Evolutionary conservation across 2,113 vertebrate genomes (phyloP), one percentile per base, ranked within the genome.

Genomic region (Pseudopipra pipra): DNA sequence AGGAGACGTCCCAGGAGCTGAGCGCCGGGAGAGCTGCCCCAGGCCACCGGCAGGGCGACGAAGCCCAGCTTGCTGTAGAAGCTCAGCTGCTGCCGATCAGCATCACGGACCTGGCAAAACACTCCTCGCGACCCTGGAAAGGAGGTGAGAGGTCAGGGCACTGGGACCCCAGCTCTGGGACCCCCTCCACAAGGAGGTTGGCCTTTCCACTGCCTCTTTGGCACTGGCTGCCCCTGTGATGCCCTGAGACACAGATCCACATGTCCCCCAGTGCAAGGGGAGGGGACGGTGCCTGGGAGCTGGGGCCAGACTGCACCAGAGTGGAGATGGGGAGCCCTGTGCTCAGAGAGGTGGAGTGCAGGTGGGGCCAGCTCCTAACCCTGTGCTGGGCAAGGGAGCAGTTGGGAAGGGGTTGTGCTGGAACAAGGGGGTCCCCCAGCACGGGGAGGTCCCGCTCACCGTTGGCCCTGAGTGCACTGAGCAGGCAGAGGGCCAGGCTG

Each of bases 21-120:
- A 11, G 97, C 58, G 8, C 98, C 93, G 0, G 98, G 96, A 89
- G 95, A 96, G 72, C 96, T 92, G 43, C 96, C 97, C 95, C 98
- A 98, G 84, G 98, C 98, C 91, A 98, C 96, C 0, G 98, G 98
- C 96, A 99, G 97, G 92, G 98, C 98, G 3, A 99, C 94, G 49
- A 99, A 99, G 82, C 98, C 98, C 97, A 99, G 87, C 83, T 98
- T 98, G 35, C 98, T 98, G 87, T 98, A 96, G 95, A 99, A 98
- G 95, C 98, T 98, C 96, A 98, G 95, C 80, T 98, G 97, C 84
- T 97, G 97, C 52, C 94, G 87, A 91, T 99, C 98, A 6, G 97
- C 37, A 1, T 98, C 98, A 79, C 98, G 97, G 62, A 99, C 98
- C 94, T 98, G 98, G 56, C 98, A 99, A 95, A 99, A 99, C 89